phyloP scores from a whole-genome alignment of 2,797 vertebrate species.

The Intellagama lesueurii region DNA sequence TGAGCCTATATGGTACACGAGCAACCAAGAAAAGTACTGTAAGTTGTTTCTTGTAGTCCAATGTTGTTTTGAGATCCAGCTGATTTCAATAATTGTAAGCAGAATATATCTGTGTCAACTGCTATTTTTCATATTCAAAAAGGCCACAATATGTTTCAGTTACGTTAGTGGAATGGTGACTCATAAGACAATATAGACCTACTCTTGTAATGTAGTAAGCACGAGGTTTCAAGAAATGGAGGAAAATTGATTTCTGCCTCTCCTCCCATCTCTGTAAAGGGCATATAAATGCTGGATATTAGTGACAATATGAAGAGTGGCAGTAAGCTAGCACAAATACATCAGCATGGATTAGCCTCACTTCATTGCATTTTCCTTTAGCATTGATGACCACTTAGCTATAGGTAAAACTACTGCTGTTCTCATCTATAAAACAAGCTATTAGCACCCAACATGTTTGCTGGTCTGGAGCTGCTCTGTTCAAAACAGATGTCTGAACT shows the following conservation, averaged over 20 bases:
- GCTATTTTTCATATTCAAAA: too few species aligned
- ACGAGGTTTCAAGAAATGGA: background rate
- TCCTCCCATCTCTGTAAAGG: background rate
- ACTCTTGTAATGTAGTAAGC: background rate
- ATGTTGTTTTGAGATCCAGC: too few species aligned
- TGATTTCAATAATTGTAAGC: too few species aligned
- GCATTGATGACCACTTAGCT: background rate
- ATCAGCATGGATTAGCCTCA: background rate
- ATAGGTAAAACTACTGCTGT: background rate
- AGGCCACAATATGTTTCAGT: background rate
- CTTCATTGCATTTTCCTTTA: background rate
- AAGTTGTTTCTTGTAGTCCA: too few species aligned
- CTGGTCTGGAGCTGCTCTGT: background rate
- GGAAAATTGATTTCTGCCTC: background rate
- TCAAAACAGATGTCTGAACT: background rate
- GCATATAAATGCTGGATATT: background rate
- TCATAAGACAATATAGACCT: background rate
- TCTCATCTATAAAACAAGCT: background rate
- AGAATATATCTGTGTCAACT: too few species aligned
- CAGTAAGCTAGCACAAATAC: background rate
- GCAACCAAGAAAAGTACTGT: too few species aligned
- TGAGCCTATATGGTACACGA: too few species aligned
- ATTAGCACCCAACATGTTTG: background rate
- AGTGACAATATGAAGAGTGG: background rate
- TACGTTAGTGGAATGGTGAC: background rate